Evolutionary conservation across 2,888 invertebrate species (phyloP).

Genomic region (Stenichneumon culpator): DNA sequence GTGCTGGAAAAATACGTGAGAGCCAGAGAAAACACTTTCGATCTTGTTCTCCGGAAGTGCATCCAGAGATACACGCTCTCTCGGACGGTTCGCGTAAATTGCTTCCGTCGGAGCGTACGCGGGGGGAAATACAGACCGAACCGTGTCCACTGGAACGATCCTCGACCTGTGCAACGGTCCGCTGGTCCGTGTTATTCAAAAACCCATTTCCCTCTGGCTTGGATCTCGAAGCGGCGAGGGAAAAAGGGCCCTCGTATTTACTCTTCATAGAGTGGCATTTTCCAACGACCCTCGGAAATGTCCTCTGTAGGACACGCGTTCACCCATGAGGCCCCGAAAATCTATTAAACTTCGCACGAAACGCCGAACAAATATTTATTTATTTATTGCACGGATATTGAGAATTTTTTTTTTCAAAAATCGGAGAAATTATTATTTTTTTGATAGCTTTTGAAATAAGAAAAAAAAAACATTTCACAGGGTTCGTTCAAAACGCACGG

Average conservation of each 20-base stretch:
- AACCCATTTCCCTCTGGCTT: conserved; percentile 28
- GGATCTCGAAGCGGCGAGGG: neutral
- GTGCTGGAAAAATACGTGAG: neutral
- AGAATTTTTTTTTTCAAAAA: no score
- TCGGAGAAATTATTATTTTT: no score
- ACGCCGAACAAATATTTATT: no score
- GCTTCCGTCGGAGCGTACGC: conserved; percentile 37
- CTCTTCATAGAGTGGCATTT: no score
- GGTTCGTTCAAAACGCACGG: conserved; percentile 1
- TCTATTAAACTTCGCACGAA: no score
- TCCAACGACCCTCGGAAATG: no score
- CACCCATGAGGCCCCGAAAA: no score
- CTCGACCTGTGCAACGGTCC: neutral
- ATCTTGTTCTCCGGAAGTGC: conserved; percentile 11
- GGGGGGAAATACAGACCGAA: conserved; percentile 27
- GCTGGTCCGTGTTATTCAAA: conserved; percentile 19
- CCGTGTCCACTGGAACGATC: conserved; percentile 12
- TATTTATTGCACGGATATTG: no score
- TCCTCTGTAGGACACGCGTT: no score
- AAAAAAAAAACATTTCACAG: neutral
- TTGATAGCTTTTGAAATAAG: no score
- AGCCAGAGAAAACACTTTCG: conserved; percentile 43
- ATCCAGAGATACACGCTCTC: conserved; percentile 9
- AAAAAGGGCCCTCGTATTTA: no score
- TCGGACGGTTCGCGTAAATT: conserved; percentile 52